Percentiles rank a stretch among this genome's conserved stretches.
Conservation (phyloP, 2,113 vertebrate genomes). For the Delphinus delphis region DNA sequence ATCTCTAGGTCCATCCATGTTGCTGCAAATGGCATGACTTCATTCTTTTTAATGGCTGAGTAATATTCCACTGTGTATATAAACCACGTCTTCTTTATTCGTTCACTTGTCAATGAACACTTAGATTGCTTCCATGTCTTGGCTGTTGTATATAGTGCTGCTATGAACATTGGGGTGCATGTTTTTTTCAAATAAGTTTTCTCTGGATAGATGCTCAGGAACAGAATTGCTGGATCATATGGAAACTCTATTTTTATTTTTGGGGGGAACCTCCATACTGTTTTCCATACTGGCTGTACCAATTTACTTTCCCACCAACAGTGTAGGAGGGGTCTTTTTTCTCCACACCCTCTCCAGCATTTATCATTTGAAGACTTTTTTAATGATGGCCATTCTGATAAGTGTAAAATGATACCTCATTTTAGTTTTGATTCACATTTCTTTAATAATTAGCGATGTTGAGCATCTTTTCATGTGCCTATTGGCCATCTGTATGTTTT, state of each 20-base stretch:
- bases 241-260: not conserved
- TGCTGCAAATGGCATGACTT: not conserved
- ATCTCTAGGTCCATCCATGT: too few relatives aligned
- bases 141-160: not conserved
- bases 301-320: not conserved
- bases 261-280: not conserved
- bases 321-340: not conserved
- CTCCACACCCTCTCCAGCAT: too few relatives aligned
- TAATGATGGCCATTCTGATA: too few relatives aligned
- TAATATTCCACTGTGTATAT: not conserved
- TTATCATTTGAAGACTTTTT: too few relatives aligned
- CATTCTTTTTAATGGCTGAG: not conserved
- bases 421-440: too few relatives aligned
- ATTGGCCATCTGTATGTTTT: too few relatives aligned
- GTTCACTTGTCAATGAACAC: too few relatives aligned
- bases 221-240: accelerated
- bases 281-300: not conserved
- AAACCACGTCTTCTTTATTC: too few relatives aligned
- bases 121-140: not conserved
- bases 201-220: not conserved
- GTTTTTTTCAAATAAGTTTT: not conserved
- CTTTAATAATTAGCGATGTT: too few relatives aligned
- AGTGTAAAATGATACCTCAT: too few relatives aligned
- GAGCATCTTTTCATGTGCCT: too few relatives aligned
- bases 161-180: not conserved